Percentiles rank a stretch among this genome's conserved stretches.
Conservation (phyloP, 2,888 invertebrate species). For the Lepidocyrtinus sp. region DNA sequence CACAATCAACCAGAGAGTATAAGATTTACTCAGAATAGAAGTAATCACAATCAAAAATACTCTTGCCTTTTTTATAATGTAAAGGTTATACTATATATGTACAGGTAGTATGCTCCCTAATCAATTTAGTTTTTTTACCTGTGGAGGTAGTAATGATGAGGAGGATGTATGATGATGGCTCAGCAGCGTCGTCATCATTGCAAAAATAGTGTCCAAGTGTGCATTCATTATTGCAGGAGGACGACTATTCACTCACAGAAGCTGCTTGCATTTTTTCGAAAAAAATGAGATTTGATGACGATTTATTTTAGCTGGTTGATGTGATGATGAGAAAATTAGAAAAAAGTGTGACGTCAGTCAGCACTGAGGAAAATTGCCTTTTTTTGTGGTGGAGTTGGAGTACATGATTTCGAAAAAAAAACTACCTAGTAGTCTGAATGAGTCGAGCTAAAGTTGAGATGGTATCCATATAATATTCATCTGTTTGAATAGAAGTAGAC, state of each 20-base stretch:
- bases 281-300: constrained; percentile 43
- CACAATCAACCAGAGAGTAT: not conserved
- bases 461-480: not conserved
- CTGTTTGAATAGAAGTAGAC: not conserved
- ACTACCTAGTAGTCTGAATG: not conserved
- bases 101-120: not conserved
- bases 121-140: not conserved
- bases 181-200: not conserved
- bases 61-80: not conserved
- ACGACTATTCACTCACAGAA: no score
- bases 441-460: not conserved
- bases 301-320: not conserved
- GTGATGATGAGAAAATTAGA: constrained; percentile 28
- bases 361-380: no score
- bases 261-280: constrained; percentile 31
- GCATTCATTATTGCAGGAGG: not conserved
- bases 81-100: not conserved
- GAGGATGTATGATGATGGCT: not conserved
- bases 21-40: not conserved
- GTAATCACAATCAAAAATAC: not conserved
- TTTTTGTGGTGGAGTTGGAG: not conserved
- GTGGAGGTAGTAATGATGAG: not conserved
- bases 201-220: not conserved
- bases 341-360: not conserved
- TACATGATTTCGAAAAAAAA: not conserved